phyloP scores from a whole-genome alignment of 2,888 invertebrate species.

The Zaprionus lineosus region DNA sequence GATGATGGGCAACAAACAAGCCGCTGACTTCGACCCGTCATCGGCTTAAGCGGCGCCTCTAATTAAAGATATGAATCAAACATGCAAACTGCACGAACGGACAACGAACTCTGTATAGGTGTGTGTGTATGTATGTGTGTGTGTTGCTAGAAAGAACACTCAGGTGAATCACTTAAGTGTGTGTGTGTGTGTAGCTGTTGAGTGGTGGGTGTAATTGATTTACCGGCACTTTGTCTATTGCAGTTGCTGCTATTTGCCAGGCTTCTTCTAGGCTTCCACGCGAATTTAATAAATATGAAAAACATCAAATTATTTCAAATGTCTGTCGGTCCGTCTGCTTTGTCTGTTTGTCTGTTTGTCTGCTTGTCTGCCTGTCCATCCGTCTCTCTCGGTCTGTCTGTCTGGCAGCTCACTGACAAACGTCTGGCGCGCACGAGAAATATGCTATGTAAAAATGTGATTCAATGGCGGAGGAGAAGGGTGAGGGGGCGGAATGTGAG shows the following conservation, averaged over 20 bases:
- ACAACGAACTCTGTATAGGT: conserved; percentile 59
- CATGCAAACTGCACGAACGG: conserved; percentile 65
- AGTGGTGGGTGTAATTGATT: conserved; percentile 67
- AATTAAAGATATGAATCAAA: conserved; percentile 74
- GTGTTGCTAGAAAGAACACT: no score
- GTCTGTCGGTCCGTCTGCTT: conserved; percentile 43
- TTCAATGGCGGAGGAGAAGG: no score
- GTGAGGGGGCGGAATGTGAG: no score
- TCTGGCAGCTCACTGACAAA: conserved; percentile 55
- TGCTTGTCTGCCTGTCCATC: conserved; percentile 21
- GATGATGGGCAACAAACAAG: conserved; percentile 74
- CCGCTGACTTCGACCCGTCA: conserved; percentile 71
- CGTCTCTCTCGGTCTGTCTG: conserved; percentile 9
- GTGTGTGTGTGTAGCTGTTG: conserved; percentile 33
- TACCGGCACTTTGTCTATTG: conserved; percentile 68
- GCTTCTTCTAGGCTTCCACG: conserved; percentile 17
- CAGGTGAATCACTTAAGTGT: no score
- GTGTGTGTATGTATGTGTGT: conserved; percentile 7
- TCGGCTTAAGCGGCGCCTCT: conserved; percentile 67
- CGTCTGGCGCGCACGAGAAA: conserved; percentile 65
- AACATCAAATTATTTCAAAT: conserved; percentile 77
- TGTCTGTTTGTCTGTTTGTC: conserved; percentile 21
- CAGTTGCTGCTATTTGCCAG: conserved; percentile 20
- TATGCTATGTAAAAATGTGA: conserved; percentile 28
- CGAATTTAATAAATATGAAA: conserved; percentile 75